Conservation (phyloP, 2,888 invertebrate species). For the Rhopalosiphum nymphaeae region DNA sequence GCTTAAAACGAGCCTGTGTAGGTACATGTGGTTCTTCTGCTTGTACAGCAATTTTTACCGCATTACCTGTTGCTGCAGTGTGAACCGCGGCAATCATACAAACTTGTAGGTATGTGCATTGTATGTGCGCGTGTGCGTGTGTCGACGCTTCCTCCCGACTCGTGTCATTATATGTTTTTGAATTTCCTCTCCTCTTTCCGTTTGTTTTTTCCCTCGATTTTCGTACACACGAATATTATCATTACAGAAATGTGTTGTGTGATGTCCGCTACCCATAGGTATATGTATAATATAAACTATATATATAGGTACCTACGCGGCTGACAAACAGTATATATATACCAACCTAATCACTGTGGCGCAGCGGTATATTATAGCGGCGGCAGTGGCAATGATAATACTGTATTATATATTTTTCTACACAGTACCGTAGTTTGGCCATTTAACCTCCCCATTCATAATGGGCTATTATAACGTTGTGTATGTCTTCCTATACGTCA, state of each 20-base stretch:
- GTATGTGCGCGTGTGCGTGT: constrained; percentile 35
- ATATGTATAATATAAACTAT: not conserved
- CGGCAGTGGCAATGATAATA: not conserved
- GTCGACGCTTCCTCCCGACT: constrained; percentile 54
- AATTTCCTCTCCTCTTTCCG: constrained; percentile 29
- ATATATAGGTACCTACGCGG: not conserved
- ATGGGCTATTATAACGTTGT: constrained; percentile 16
- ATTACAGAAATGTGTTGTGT: constrained; percentile 10
- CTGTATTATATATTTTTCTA: not conserved
- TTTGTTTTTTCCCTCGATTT: constrained; percentile 32
- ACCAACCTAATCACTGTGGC: constrained; percentile 22
- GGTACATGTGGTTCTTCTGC: constrained; percentile 31
- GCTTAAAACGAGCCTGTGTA: constrained; percentile 18
- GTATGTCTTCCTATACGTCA: not conserved
- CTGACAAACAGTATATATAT: not conserved
- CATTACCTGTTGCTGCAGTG: constrained; percentile 51
- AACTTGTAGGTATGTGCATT: constrained; percentile 35
- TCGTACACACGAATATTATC: constrained; percentile 48
- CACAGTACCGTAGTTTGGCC: not conserved
- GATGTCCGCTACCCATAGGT: not conserved
- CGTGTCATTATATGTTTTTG: constrained; percentile 48
- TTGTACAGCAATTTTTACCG: constrained; percentile 63
- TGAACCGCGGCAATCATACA: constrained; percentile 49
- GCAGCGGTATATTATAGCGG: constrained; percentile 6
- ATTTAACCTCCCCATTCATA: constrained; percentile 32